These are phyloP conservation scores for Gorsachius magnificus DNA, from an alignment of 2,797 vertebrate genomes.

Conservation along the genomic window DNA sequence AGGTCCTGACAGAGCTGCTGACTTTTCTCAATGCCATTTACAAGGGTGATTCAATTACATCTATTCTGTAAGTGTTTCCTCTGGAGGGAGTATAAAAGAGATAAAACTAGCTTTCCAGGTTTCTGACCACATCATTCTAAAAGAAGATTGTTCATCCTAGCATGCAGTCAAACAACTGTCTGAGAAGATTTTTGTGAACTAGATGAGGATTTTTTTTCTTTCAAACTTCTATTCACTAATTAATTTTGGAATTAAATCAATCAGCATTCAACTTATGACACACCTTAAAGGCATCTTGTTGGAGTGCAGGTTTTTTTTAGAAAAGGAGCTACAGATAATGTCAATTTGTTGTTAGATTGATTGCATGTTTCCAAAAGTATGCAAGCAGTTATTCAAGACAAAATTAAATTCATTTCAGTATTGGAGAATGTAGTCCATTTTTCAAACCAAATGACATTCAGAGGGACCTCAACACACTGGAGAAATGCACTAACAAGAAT, in stretches of 20 bases:
- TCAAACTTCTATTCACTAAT: constrained; percentile 10
- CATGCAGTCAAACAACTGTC: neutral
- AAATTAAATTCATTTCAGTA: neutral
- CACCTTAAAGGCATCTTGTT: neutral
- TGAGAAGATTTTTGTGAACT: neutral
- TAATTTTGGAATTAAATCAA: constrained; percentile 50
- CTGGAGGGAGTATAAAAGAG: neutral
- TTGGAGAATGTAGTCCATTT: neutral
- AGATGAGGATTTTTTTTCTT: neutral
- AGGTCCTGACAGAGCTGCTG: constrained; percentile 4
- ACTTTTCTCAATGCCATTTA: constrained; percentile 16
- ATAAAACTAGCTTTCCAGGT: neutral
- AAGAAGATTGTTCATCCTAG: neutral
- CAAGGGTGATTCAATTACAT: neutral
- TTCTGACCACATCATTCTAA: neutral
- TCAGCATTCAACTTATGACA: neutral
- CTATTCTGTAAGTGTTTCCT: neutral
- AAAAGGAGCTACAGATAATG: neutral
- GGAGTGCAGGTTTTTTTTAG: neutral
- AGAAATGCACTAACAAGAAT: neutral
- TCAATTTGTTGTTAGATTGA: neutral
- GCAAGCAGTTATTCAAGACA: neutral
- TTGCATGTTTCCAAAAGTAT: neutral
- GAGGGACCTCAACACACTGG: neutral
- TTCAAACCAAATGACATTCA: neutral